phyloP scores from a whole-genome alignment of 2,888 invertebrate species.

The Acheta domesticus region DNA sequence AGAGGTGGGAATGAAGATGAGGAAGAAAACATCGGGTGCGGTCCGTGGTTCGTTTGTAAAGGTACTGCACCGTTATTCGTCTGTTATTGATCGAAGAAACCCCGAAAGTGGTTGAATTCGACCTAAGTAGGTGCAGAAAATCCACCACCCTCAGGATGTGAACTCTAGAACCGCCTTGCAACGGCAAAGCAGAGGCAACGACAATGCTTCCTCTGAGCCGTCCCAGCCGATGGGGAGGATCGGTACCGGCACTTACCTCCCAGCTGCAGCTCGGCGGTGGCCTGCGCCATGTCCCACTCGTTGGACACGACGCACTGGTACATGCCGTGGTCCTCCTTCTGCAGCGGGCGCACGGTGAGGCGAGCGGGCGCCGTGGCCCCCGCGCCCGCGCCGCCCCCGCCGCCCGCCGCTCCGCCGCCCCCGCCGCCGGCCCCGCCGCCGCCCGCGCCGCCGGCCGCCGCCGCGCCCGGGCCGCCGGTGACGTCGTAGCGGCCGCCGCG shows the following conservation, averaged over 20 bases:
- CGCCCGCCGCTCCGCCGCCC: conserved; percentile 64
- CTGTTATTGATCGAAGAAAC: no score
- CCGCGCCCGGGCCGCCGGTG: conserved; percentile 41
- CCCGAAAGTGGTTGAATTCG: no score
- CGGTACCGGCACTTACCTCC: conserved; percentile 44
- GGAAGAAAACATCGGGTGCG: no score
- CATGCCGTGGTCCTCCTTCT: conserved; percentile 53
- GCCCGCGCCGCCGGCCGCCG: conserved; percentile 48
- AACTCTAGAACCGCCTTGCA: no score
- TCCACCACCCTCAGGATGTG: no score
- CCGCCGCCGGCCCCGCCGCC: neutral
- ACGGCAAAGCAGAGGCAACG: no score
- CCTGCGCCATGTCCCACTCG: conserved; percentile 49
- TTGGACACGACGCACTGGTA: conserved; percentile 54
- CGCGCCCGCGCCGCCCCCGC: conserved; percentile 57
- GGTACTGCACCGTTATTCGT: no score
- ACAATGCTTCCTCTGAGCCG: no score
- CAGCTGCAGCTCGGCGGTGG: conserved; percentile 47
- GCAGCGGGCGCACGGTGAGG: conserved; percentile 43
- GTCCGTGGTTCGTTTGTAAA: no score
- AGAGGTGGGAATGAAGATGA: no score
- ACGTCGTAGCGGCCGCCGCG: conserved; percentile 58
- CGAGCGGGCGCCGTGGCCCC: conserved; percentile 47
- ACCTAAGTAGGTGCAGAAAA: no score
- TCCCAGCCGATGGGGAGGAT: no score